Base-by-base conservation (phyloP, 2,888 invertebrate genomes). In the Cremastinae sp. region DNA sequence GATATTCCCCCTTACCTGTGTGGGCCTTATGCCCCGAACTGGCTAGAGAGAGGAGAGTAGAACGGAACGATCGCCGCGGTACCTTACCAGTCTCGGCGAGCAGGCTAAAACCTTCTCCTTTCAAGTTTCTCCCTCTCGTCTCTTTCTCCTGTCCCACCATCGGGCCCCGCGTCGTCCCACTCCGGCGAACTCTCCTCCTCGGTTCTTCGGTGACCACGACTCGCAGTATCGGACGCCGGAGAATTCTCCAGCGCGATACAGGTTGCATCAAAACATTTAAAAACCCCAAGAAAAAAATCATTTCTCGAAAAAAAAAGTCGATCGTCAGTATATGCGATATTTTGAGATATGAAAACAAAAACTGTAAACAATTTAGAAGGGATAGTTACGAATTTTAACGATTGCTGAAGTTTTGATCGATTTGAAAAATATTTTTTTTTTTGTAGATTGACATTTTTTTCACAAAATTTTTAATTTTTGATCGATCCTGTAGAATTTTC, bases 1-100 rank as follows among this genome's bases (percentile, higher is more conserved):
- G 9, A 8, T 14, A 70, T 65, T 74, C 47, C 69, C 78, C 72
- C 66, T 71, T 71, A 68, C 74, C 74, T 76, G 70, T 62, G 66
- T 66, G 79, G 70, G 70, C 55, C 62, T 73, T 53, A 56, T 55
- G 64, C 22, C 66, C 35, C 64, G 73, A 73, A 53, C 76, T 55
- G 56, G 7, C 14, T 35, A n/a, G 73, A 65, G 43, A 55, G 65
- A 73, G 73, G 61, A 65, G 69, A 64, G 69, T 56, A 61, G 56
- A 56, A 55, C 62, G 61, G 66, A 53, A 56, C 55, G 61, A 49
- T 72, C 66, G 68, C 58, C 28, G 28, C 28, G 28, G 28, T 28
- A 59, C 70, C 64, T 58, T 49, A 49, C 71, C 55, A 73, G 74
- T 56, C 68, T 69, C 62, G 5, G 14, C 45, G 56, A 45, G 66